phyloP scores from a whole-genome alignment of 2,113 vertebrate genomes.

The Brachyistius frenatus region DNA sequence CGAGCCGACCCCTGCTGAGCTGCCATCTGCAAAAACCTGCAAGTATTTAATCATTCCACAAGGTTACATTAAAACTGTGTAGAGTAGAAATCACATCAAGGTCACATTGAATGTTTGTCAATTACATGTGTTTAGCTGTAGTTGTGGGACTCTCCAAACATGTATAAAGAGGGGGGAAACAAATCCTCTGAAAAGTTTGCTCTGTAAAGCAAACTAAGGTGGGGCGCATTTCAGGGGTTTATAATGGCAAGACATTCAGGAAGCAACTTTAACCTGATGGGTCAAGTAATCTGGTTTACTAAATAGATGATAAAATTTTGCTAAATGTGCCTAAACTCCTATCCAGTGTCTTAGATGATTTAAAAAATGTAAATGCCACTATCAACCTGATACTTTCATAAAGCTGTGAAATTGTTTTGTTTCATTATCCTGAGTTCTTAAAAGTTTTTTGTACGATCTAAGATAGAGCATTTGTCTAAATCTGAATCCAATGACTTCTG shows the following conservation, averaged over 20 bases:
- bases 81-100: background rate
- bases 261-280: too few species aligned
- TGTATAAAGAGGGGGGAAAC: too few species aligned
- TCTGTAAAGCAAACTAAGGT: too few species aligned
- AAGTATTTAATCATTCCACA: background rate
- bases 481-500: background rate
- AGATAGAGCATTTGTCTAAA: background rate
- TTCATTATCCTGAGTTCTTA: background rate
- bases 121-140: background rate
- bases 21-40: constrained; percentile 9
- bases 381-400: constrained; percentile 12
- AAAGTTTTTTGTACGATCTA: background rate
- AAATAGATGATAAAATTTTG: too few species aligned
- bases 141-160: too few species aligned
- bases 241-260: background rate
- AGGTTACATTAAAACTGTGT: background rate
- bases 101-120: background rate
- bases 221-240: too few species aligned
- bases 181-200: too few species aligned
- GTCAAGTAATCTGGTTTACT: too few species aligned
- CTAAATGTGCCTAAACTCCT: background rate
- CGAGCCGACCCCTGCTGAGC: background rate
- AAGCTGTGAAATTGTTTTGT: constrained; percentile 62
- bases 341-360: background rate
- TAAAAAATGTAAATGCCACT: constrained; percentile 7